Evolutionary conservation across 64 coral and sea anemone genomes (phyloP), one percentile per base, ranked within the genome.

Genomic region (Dendrophyllia cribrosa): DNA sequence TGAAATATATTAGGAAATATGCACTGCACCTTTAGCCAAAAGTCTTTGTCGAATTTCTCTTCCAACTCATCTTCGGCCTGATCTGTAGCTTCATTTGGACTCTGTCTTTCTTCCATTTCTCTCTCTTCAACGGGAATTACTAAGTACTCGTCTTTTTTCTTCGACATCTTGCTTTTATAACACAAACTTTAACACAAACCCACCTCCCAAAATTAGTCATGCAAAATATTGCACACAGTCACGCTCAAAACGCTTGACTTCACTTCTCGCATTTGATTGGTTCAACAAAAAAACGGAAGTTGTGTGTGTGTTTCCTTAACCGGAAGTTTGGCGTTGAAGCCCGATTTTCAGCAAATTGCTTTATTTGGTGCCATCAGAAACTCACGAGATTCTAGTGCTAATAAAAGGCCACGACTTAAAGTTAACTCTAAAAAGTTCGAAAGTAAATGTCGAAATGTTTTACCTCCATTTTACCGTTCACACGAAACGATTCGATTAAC

Each of bases 51-150:
- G 67, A 84, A 84, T 21, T 23, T 66, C 20, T 65, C 80, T 13
- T 84, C 80, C 34, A 84, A 19, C 34, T 84, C 80, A 49, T 68
- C 80, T n/a, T 68, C 46, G 20, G 59, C 78, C 11, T 65, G 80
- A 68, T 84, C 59, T 43, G 58, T 66, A 23, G 17, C 20, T 5
- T 68, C 62, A n/a, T 16, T 84, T 50, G 19, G 14, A 49, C 17
- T 48, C 43, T 20, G 43, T 67, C n/a, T 44, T 22, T 84, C 58
- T 22, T 84, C 80, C 80, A 84, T 84, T 67, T 84, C 80, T 59
- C 51, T 84, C 10, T 84, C 80, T 51, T 84, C 80, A 13, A 84
- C 80, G 22, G 80, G 80, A 84, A 84, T 84, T 22, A 84, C 80
- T 67, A 65, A 50, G 8, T 84, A 84, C 6, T 48, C 80, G 20